Evolutionary conservation across 1,140 invertebrate genomes (phyloP), one percentile per base, ranked within the genome.

Genomic region (Olivierus martensii): DNA sequence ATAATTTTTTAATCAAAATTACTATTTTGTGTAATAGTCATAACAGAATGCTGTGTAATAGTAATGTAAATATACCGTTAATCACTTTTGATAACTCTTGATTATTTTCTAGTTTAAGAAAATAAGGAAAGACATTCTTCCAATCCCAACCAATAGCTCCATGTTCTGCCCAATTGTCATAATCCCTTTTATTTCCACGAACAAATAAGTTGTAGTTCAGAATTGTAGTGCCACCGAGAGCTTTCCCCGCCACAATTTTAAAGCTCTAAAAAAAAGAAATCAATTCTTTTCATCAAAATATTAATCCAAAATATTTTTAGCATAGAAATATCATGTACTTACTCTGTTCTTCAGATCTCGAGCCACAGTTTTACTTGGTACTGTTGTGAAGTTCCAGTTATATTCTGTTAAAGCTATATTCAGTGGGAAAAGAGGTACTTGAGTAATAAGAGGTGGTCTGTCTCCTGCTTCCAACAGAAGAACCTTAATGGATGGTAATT

Each of bases 91-190:
- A 43, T n/a, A 34, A 45, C 17, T 35, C 9, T 15, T 17, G 17
- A 45, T 53, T 52, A 43, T 69, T 61, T 60, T 78, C 75, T 0
- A 73, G 71, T 58, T 74, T 77, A n/a, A 70, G 67, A 60, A 79
- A 79, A 56, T 77, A 79, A 0, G 71, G 71, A 0, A 91, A 65
- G 0, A 86, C 82, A 46, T 87, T 77, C 15, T 83, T 71, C 67
- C 89, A 95, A 1, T 82, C 81, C 92, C 92, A 96, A 5, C 85
- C 82, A 0, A 77, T 71, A 63, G 93, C 89, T 0, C 90, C 91
- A 43, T 74, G 68, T 28, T 81, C 61, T 7, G 79, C 74, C 92
- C 92, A 96, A 21, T 81, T 72, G 63, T 95, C 85, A 63, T 89
- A 96, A 63, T 96, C 91, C 35, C 76, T 70, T 37, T 74, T 77